A percentile compares a stretch with the other conserved stretches of the same genome.
phyloP scores from a whole-genome alignment of 2,888 invertebrate species.

The Epistrophe grossulariae region DNA sequence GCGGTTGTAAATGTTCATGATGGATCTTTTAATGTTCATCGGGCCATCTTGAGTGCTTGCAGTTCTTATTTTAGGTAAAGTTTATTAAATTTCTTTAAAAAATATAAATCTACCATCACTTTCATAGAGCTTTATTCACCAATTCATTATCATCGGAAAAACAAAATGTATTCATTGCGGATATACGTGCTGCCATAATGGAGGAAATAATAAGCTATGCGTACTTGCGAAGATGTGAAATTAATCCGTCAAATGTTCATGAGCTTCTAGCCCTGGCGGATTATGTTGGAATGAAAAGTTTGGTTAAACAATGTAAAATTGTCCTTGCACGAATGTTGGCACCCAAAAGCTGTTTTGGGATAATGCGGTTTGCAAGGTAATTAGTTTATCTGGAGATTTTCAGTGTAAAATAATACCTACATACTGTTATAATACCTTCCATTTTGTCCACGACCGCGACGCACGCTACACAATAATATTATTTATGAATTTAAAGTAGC shows the following conservation, averaged over 20 bases:
- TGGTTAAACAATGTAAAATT: constrained; percentile 92
- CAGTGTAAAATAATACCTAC: not conserved
- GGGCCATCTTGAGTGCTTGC: constrained; percentile 93
- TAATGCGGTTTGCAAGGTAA: constrained; percentile 92
- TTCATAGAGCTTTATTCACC: constrained; percentile 56
- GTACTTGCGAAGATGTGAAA: constrained; percentile 91
- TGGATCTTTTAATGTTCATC: constrained; percentile 93
- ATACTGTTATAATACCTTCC: not conserved
- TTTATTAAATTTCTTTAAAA: not conserved
- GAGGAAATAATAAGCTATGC: constrained; percentile 92
- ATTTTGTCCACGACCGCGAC: not conserved
- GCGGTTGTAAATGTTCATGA: constrained; percentile 93
- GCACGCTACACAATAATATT: no score
- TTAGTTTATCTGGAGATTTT: constrained; percentile 3
- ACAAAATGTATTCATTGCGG: constrained; percentile 90
- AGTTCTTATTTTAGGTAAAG: constrained; percentile 94
- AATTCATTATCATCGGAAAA: constrained; percentile 83
- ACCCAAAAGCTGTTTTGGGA: constrained; percentile 92
- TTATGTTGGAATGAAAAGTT: constrained; percentile 93
- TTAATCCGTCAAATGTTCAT: constrained; percentile 91
- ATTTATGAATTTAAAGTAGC: constrained; percentile 73
- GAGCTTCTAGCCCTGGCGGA: constrained; percentile 93
- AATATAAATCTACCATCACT: not conserved
- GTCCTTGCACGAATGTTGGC: constrained; percentile 89
- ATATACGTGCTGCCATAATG: constrained; percentile 91